phyloP scores from a whole-genome alignment of 2,797 vertebrate genomes.

The Cynopterus sphinx region DNA sequence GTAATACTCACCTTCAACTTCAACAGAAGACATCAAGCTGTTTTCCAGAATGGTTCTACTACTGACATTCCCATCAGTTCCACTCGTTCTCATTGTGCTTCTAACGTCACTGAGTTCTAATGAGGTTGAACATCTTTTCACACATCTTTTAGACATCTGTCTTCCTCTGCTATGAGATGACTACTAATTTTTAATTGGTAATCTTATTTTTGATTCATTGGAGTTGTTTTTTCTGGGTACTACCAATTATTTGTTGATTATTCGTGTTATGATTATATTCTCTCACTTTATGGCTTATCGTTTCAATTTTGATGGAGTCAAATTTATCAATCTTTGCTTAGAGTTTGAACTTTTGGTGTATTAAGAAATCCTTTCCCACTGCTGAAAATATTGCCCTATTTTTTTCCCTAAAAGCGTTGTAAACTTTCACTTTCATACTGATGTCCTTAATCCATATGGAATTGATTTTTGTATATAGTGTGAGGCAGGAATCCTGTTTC shows the following conservation, averaged over 20 bases:
- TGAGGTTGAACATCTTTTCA: background rate
- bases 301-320: background rate
- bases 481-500: background rate
- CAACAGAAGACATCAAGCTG: background rate
- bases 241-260: background rate
- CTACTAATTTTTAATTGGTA: background rate
- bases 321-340: conserved; percentile 1
- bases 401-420: background rate
- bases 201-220: background rate
- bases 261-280: background rate
- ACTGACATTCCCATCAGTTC: background rate
- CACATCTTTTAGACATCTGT: background rate
- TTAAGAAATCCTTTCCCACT: background rate
- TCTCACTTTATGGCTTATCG: background rate
- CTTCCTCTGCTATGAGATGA: background rate
- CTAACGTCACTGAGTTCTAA: background rate
- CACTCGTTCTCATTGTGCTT: background rate
- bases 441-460: background rate
- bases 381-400: background rate
- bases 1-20: background rate
- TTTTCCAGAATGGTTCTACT: background rate
- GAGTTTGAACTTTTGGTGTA: background rate
- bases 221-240: background rate
- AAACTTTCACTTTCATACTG: background rate
- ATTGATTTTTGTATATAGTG: background rate